Base-by-base conservation (phyloP, 2,797 vertebrate species). In the Craterocephalus amniculus region DNA sequence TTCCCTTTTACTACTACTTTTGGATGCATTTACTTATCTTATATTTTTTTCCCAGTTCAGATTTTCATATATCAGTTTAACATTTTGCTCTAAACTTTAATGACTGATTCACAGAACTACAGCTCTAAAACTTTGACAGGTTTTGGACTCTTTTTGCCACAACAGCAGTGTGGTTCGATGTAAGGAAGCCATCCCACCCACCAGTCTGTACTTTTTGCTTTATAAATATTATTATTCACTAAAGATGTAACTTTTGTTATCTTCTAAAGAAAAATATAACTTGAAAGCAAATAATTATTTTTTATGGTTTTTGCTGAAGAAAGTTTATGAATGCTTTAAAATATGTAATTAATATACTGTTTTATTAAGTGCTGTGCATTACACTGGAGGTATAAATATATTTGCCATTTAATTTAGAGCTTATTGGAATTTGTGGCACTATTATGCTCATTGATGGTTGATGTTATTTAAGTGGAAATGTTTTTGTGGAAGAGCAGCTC, bases 301-400 rank as follows among this genome's bases (percentile, higher is more conserved):
- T 70, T 57, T 63, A 57, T 68, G 63, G 40, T 77, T 85, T 68
- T 79, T 79, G 87, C 58, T 79, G 61, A 81, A 79, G 40, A 63
- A 76, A 22, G 12, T 66, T 56, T 54, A 65, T 76, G 31, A 79
- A 63, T 57, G 62, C 55, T 49, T 84, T 22, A 58, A 82, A 49
- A 63, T 61, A 6, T 52, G 14, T 76, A 67, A 72, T 72, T 45
- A 71, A 55, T 27, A n/a, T 64, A 24, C 64, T 63, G 52, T 66
- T 76, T 67, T 36, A 63, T 70, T 78, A 72, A 62, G 22, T 75
- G 29, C 36, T 58, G 61, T 80, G 56, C 22, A 16, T 73, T n/a
- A 52, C 68, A 57, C 54, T 80, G 14, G 48, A 74, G 62, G 34
- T 52, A 40, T 55, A 55, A 38, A 27, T 24, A 58, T 63, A 31